phyloP scores from a whole-genome alignment of 23 tunicate species.

The Aplidium turbinatum region DNA sequence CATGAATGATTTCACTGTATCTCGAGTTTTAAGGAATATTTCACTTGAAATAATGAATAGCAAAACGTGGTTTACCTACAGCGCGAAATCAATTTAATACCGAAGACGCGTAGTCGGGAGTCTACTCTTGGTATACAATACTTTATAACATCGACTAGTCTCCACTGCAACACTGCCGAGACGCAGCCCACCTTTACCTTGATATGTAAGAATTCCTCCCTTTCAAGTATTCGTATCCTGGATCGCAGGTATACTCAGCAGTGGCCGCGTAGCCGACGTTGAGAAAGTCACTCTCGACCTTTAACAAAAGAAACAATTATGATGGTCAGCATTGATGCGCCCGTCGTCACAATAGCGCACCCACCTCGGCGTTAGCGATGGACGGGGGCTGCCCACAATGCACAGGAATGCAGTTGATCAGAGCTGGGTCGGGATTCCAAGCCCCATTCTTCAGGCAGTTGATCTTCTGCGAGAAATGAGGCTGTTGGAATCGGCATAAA shows the following conservation, averaged over 20 bases:
- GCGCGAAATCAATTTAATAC: no score
- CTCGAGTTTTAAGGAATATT: no score
- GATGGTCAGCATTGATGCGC: no score
- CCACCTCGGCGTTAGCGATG: background rate
- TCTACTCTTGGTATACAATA: no score
- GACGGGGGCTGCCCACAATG: slow-evolving; percentile 13
- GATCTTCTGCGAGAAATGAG: background rate
- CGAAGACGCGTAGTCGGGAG: no score
- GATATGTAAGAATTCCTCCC: slow-evolving; percentile 29
- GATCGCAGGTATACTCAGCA: slow-evolving; percentile 60
- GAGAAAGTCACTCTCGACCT: no score
- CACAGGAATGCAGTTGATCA: slow-evolving; percentile 11
- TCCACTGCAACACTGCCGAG: background rate
- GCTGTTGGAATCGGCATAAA: slow-evolving; percentile 40
- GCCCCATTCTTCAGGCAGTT: background rate
- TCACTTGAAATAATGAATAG: no score
- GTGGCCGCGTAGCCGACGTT: slow-evolving; percentile 53
- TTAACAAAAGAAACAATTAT: no score
- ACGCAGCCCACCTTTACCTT: slow-evolving; percentile 33
- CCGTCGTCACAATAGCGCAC: background rate
- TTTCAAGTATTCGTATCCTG: slow-evolving; percentile 52
- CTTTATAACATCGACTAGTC: no score
- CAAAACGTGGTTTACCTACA: no score
- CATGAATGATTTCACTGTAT: no score
- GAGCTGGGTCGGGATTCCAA: slow-evolving; percentile 24